Conservation (phyloP, 2,113 vertebrate species). For the Ciconia maguari region DNA sequence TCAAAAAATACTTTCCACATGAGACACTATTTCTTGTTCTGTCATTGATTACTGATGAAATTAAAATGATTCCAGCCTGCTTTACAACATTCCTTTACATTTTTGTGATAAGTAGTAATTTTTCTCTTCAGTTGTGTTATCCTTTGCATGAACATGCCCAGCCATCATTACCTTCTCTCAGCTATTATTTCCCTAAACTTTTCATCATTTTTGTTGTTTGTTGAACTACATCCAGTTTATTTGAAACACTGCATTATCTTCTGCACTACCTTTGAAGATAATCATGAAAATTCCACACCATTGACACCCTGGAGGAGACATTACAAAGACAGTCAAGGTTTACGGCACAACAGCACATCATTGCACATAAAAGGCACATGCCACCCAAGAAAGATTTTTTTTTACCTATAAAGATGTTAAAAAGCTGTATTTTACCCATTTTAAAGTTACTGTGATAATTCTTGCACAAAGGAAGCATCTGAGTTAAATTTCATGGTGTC, state of each 20-base stretch:
- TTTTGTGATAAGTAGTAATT: not conserved
- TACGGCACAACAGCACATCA: not conserved
- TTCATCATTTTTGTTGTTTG: constrained; percentile 21
- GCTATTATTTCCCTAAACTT: constrained; percentile 43
- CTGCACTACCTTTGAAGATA: constrained; percentile 13
- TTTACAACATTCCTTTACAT: not conserved
- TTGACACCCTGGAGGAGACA: not conserved
- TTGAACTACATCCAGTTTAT: constrained; percentile 35
- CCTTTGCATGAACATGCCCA: constrained; percentile 42
- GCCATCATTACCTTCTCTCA: not conserved
- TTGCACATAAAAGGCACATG: not conserved
- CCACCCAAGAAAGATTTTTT: not conserved
- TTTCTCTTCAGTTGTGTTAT: not conserved
- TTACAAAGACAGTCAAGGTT: not conserved
- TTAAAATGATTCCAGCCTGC: not conserved
- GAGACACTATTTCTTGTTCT: not conserved
- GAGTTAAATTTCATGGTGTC: constrained; percentile 42
- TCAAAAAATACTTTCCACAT: not conserved
- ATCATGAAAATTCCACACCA: constrained; percentile 10
- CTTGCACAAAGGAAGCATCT: constrained; percentile 19
- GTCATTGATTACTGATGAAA: constrained; percentile 13
- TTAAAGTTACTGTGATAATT: not conserved
- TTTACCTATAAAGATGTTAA: not conserved
- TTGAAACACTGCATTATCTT: constrained; percentile 9
- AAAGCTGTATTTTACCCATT: not conserved